Evolutionary conservation across 2,113 vertebrate species (phyloP).

Genomic region (Pyrgilauda ruficollis): DNA sequence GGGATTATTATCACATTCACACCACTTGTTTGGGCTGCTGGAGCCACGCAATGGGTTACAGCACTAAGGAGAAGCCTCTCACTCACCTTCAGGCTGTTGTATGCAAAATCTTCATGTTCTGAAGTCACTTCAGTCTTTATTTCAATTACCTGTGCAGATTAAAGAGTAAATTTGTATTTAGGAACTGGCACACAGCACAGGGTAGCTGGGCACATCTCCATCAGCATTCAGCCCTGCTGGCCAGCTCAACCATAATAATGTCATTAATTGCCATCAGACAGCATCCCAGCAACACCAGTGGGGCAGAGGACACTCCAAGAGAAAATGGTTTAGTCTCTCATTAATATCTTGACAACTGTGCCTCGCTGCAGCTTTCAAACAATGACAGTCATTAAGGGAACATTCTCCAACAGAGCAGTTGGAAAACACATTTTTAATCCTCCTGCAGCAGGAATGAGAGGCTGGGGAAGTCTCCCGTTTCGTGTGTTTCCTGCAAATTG

Average conservation of each 20-base stretch:
- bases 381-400: background rate
- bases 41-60: background rate
- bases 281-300: background rate
- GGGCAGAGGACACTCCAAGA: background rate
- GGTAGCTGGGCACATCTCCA: background rate
- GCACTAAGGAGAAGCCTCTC: background rate
- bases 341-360: background rate
- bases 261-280: background rate
- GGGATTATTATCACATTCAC: accelerated
- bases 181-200: background rate
- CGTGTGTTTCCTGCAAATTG: background rate
- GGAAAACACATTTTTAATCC: background rate
- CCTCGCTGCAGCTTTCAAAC: background rate
- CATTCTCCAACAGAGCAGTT: background rate
- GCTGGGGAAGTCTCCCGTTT: background rate
- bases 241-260: background rate
- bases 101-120: constrained; percentile 83
- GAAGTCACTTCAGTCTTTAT: constrained; percentile 61
- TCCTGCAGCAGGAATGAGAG: background rate
- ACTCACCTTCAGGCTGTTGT: constrained; percentile 93
- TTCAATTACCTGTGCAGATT: constrained; percentile 71
- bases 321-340: background rate
- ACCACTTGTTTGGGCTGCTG: background rate
- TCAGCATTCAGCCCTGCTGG: background rate
- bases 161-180: background rate